phyloP scores from a whole-genome alignment of 2,888 invertebrate species.

The Parnassius glacialis region DNA sequence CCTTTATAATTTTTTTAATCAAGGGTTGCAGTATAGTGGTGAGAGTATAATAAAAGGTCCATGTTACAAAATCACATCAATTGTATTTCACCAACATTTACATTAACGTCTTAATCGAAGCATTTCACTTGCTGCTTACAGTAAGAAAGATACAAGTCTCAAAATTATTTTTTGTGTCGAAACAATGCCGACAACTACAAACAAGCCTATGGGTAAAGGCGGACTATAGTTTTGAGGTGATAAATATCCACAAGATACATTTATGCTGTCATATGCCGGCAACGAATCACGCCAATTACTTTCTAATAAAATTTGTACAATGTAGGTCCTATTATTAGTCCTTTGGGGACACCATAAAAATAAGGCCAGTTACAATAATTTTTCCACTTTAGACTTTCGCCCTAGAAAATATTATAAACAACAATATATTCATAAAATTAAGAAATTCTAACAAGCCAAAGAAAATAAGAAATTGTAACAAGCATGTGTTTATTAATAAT shows the following conservation, averaged over 20 bases:
- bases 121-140: slow-evolving; percentile 74
- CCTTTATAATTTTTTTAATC: too few relatives aligned
- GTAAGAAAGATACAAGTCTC: slow-evolving; percentile 70
- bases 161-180: slow-evolving; percentile 56
- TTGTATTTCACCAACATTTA: slow-evolving; percentile 81
- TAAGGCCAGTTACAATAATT: not conserved
- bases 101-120: slow-evolving; percentile 77
- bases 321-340: not conserved
- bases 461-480: too few relatives aligned
- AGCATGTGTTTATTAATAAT: too few relatives aligned
- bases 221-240: slow-evolving; percentile 62
- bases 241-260: slow-evolving; percentile 38
- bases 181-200: slow-evolving; percentile 57
- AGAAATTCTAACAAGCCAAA: too few relatives aligned
- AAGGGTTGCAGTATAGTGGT: too few relatives aligned
- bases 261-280: too few relatives aligned
- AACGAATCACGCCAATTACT: not conserved
- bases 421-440: too few relatives aligned
- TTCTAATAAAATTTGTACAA: slow-evolving; percentile 15
- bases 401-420: too few relatives aligned
- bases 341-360: not conserved
- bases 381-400: too few relatives aligned
- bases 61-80: slow-evolving; percentile 78
- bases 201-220: slow-evolving; percentile 75
- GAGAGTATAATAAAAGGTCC: slow-evolving; percentile 56